phyloP scores from a whole-genome alignment of 2,888 invertebrate genomes.

The Ischnura elegans region DNA sequence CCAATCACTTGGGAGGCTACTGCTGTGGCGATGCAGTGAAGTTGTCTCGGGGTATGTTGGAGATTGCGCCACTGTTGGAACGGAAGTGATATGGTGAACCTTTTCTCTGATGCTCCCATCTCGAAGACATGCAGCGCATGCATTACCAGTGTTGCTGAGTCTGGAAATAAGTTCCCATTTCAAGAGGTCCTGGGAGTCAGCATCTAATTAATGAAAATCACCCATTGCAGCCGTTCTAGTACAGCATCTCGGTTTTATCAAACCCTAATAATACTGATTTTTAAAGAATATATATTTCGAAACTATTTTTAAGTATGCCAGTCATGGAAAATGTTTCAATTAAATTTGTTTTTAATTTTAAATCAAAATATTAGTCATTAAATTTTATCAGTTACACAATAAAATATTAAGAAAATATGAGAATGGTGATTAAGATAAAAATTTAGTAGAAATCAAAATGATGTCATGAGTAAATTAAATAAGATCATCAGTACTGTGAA shows the following conservation, averaged over 20 bases:
- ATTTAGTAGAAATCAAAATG: too few species aligned
- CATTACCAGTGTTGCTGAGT: slow-evolving; percentile 65
- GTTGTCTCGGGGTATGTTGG: slow-evolving; percentile 59
- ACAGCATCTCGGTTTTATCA: slow-evolving; percentile 58
- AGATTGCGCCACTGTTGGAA: slow-evolving; percentile 64
- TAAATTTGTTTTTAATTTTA: too few species aligned
- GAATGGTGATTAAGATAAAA: not conserved
- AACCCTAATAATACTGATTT: slow-evolving; percentile 40
- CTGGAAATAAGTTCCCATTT: slow-evolving; percentile 67
- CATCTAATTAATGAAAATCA: slow-evolving; percentile 67
- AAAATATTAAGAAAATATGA: not conserved
- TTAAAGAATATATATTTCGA: not conserved
- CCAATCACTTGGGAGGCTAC: slow-evolving; percentile 62
- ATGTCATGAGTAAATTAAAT: not conserved
- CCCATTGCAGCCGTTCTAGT: slow-evolving; percentile 66
- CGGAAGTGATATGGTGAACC: slow-evolving; percentile 60
- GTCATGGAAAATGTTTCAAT: not conserved
- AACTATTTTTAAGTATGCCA: not conserved
- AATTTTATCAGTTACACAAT: not conserved
- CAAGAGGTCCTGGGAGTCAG: slow-evolving; percentile 67
- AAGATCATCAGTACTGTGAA: not conserved
- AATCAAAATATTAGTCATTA: not conserved
- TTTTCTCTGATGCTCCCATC: slow-evolving; percentile 59
- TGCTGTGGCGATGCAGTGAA: slow-evolving; percentile 60
- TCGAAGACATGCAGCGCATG: slow-evolving; percentile 55